phyloP scores from a whole-genome alignment of 2,797 vertebrate genomes.

The Pterois miles region DNA sequence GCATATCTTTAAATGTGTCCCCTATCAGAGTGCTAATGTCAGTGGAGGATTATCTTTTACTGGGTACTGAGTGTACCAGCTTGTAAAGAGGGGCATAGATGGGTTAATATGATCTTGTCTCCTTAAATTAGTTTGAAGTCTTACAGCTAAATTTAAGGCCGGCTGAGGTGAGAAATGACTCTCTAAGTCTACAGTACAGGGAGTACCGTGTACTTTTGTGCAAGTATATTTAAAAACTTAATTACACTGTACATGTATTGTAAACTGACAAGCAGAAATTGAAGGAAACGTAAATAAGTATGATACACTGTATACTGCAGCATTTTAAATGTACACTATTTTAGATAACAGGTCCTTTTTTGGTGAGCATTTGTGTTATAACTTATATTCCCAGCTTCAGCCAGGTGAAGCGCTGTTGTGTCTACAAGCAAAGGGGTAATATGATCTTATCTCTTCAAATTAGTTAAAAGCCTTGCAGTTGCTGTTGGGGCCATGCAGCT shows the following conservation, averaged over 20 bases:
- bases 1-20: slow-evolving; percentile 11
- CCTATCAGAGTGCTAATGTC: slow-evolving; percentile 15
- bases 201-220: neutral
- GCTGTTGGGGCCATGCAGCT: slow-evolving; percentile 44
- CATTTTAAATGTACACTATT: neutral
- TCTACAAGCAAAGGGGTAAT: slow-evolving; percentile 60
- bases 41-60: slow-evolving; percentile 20
- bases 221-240: slow-evolving; percentile 9
- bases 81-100: slow-evolving; percentile 23
- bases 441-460: slow-evolving; percentile 68
- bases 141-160: slow-evolving; percentile 28
- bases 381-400: slow-evolving; percentile 18
- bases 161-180: slow-evolving; percentile 27
- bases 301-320: neutral
- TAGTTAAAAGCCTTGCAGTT: slow-evolving; percentile 73
- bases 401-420: slow-evolving; percentile 55
- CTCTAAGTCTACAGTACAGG: slow-evolving; percentile 3
- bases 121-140: slow-evolving; percentile 44
- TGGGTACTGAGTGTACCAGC: slow-evolving; percentile 36
- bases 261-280: neutral
- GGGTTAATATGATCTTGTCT: slow-evolving; percentile 45
- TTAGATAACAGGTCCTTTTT: neutral
- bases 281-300: neutral
- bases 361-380: slow-evolving; percentile 16
- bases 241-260: neutral